These are phyloP conservation scores for Hydrochoerus hydrochaeris DNA, from an alignment of 2,113 vertebrate genomes.

Conservation along the genomic window DNA sequence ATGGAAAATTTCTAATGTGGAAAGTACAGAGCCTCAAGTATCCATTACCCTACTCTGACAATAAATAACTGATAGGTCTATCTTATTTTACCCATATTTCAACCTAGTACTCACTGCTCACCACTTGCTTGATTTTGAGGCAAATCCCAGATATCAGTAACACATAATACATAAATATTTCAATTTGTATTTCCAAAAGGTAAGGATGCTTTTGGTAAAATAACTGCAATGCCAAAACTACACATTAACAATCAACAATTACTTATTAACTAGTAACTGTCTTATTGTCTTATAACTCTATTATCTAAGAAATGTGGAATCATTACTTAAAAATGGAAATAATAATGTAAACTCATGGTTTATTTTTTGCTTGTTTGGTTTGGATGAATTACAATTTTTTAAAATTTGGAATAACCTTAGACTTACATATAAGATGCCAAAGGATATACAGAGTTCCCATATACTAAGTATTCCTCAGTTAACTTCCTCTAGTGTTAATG, in stretches of 20 bases:
- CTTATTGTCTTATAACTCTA: background rate
- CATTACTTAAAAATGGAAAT: conserved; percentile 41
- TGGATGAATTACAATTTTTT: conserved; percentile 38
- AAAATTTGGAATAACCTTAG: conserved; percentile 41
- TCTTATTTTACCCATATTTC: conserved; percentile 2
- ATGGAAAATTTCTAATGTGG: conserved; percentile 25
- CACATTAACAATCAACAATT: background rate
- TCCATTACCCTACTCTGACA: background rate
- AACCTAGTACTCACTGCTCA: background rate
- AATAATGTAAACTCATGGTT: background rate
- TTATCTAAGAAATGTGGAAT: conserved; percentile 1
- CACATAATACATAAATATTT: conserved; percentile 16
- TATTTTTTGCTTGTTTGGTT: conserved; percentile 32
- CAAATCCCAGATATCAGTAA: conserved; percentile 35
- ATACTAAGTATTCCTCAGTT: background rate
- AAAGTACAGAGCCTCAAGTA: background rate
- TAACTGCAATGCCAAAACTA: conserved; percentile 6
- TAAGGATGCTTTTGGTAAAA: background rate
- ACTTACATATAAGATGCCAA: conserved; percentile 20
- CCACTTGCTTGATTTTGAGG: conserved; percentile 26
- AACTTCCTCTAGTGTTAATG: conserved; percentile 30
- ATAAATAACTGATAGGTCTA: conserved; percentile 17
- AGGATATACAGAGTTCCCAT: background rate
- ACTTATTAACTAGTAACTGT: conserved; percentile 22
- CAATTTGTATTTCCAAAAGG: background rate